Evolutionary conservation across 2,113 vertebrate species (phyloP), one percentile per base, ranked within the genome.

Genomic region (Ranitomeya variabilis): DNA sequence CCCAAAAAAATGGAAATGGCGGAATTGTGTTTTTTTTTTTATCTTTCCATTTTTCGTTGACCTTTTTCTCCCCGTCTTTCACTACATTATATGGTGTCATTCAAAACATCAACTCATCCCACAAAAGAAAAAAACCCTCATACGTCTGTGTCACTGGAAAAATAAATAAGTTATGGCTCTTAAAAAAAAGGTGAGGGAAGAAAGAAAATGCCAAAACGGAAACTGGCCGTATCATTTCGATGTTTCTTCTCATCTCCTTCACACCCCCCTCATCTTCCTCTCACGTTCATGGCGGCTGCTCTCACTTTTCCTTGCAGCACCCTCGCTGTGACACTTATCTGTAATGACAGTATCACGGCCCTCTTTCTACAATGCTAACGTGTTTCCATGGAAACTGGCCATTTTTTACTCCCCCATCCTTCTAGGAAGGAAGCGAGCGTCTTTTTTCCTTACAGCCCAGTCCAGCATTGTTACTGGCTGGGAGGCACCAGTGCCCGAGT

Each of bases 381-480:
- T 86, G 93, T 95, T 95, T 87, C 93, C 91, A 93, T 93, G 91
- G 93, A 91, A 94, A 94, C 92, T 37, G 91, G 54, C 64, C 74
- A 91, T 93, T 93, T 86, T 45, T 23, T 26, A 19, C 57, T 93
- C 79, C 89, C 92, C 84, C 67, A 83, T 76, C 69, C n/a, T 66
- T 64, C 88, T 79, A 84, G 71, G 60, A 67, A 88, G 37, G 86
- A 87, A 89, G 89, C 91, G 90, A 88, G 89, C 91, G 85, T 91
- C 26, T 84, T 90, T 84, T 90, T 89, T 54, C 88, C 88, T 23
- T 37, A 84, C 64, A 87, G 88, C 77, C 86, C 89, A 86, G 64
- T 84, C 89, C 51, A 80, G 71, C n/a, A 85, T 60, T 83, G 89
- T 57, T 0, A 79, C 82, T 86, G 90, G 89, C 90, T 90, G 90